Conservation (phyloP, 2,797 vertebrate species). For the Melanotaenia pygmaea region DNA sequence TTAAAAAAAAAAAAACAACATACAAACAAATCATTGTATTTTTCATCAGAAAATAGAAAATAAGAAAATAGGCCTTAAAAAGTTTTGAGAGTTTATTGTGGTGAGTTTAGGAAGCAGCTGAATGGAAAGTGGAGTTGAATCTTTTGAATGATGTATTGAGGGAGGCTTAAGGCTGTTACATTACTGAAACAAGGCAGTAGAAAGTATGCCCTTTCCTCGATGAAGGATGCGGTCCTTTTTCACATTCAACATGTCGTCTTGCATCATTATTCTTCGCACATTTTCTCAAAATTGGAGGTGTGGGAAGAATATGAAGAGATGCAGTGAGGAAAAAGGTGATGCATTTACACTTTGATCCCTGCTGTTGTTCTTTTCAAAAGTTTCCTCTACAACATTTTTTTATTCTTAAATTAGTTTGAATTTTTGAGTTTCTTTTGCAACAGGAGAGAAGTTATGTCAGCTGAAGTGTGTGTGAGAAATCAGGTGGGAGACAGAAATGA, state of each 20-base stretch:
- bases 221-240: not conserved
- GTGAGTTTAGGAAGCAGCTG: no score
- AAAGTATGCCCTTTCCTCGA: constrained; percentile 6
- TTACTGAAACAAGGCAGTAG: constrained; percentile 49
- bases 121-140: not conserved
- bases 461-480: not conserved
- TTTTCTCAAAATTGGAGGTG: no score
- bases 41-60: no score
- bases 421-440: constrained; percentile 12
- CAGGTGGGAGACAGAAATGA: not conserved
- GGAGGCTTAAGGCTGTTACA: constrained; percentile 37
- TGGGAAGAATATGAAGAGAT: no score
- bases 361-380: not conserved
- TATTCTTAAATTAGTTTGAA: not conserved
- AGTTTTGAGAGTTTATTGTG: no score
- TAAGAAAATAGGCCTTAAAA: no score
- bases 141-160: constrained; percentile 51
- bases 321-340: not conserved
- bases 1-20: no score
- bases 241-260: no score
- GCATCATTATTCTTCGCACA: no score
- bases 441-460: not conserved
- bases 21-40: no score
- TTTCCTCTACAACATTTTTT: constrained; percentile 1
- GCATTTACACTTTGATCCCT: constrained; percentile 15